phyloP scores from a whole-genome alignment of 2,888 invertebrate species.

The Liodrosophila aerea region DNA sequence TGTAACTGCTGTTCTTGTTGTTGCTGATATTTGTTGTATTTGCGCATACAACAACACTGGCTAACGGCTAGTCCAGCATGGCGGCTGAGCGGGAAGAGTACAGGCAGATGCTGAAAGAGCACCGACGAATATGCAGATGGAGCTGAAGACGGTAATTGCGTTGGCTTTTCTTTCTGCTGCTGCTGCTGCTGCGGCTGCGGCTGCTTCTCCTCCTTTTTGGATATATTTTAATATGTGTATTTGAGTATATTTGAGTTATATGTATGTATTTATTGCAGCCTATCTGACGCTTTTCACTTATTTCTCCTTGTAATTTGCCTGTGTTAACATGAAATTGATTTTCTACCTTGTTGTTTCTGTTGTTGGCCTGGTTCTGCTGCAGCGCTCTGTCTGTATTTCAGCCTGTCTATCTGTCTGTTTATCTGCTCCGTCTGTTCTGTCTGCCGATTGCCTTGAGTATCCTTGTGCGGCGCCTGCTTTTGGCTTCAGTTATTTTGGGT shows the following conservation, averaged over 20 bases:
- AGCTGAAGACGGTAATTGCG: conserved; percentile 38
- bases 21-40: conserved; percentile 16
- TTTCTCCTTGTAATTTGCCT: conserved; percentile 41
- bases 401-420: conserved; percentile 9
- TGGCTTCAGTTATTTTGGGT: conserved; percentile 39
- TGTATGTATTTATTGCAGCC: background rate
- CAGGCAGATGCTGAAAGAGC: too few relatives aligned
- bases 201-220: conserved; percentile 1
- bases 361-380: conserved; percentile 52
- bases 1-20: conserved; percentile 7
- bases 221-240: too few relatives aligned
- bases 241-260: conserved; percentile 3
- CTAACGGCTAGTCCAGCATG: conserved; percentile 67
- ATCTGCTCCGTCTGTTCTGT: conserved; percentile 43
- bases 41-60: conserved; percentile 47
- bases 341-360: conserved; percentile 36
- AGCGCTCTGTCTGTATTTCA: conserved; percentile 1
- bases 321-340: conserved; percentile 65
- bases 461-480: conserved; percentile 52
- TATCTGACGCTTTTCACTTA: background rate
- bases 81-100: conserved; percentile 43
- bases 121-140: too few relatives aligned
- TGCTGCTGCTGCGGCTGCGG: conserved; percentile 13
- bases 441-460: conserved; percentile 27
- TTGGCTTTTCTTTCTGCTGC: conserved; percentile 11